Conservation (phyloP, 2,888 invertebrate genomes). For the Melanargia galathea region DNA sequence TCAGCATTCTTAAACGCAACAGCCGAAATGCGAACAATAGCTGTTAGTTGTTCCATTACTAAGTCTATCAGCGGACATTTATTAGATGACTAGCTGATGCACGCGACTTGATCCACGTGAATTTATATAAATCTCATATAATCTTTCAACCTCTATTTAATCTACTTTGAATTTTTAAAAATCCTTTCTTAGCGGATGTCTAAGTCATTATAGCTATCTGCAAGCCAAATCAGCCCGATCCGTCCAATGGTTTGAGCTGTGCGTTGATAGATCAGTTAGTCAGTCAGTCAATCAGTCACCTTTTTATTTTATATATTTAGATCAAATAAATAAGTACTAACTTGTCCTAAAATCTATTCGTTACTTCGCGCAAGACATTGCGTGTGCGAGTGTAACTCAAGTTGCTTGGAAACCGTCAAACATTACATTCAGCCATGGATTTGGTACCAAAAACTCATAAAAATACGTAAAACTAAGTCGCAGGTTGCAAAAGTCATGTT, state of each 20-base stretch:
- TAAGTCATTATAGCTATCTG: too few species aligned
- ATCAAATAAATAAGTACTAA: too few species aligned
- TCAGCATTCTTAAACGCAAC: slow-evolving; percentile 30
- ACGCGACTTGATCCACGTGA: too few species aligned
- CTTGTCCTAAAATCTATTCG: neutral
- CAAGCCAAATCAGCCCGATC: too few species aligned
- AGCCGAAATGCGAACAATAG: slow-evolving; percentile 18
- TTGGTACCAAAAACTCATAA: neutral
- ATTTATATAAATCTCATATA: too few species aligned
- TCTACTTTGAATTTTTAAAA: neutral
- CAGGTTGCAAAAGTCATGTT: too few species aligned
- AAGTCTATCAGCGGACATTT: slow-evolving; percentile 6
- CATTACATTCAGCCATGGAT: neutral
- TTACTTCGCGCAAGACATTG: neutral
- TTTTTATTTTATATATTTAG: too few species aligned
- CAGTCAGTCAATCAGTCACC: too few species aligned
- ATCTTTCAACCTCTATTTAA: too few species aligned
- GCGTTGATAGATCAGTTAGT: too few species aligned
- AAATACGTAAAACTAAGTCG: neutral
- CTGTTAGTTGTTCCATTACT: slow-evolving; percentile 12
- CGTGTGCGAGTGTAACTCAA: neutral
- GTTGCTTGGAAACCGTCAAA: neutral
- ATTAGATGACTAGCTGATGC: slow-evolving; percentile 12
- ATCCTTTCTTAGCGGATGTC: neutral
- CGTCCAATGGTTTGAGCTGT: too few species aligned